Evolutionary conservation across 2,888 invertebrate species (phyloP), one percentile per base, ranked within the genome.

Genomic region (Argyra leucocephala): DNA sequence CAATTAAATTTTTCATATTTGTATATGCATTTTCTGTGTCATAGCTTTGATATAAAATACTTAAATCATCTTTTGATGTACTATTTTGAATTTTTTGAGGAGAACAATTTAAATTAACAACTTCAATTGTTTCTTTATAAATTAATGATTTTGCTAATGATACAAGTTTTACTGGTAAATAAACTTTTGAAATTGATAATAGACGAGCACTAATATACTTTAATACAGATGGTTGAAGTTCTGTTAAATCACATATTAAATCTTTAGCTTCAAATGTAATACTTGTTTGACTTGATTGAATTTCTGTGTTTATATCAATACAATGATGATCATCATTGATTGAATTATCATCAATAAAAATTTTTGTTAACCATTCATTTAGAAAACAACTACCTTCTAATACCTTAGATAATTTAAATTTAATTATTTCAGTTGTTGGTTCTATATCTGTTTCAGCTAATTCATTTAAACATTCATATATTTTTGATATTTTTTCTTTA

Each of bases 361-460:
- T 83, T 71, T 87, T 86, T 69, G 88, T 81, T 80, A 94, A 93
- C 83, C 90, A 87, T 74, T 92, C 89, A 70, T 86, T 83, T 7
- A 96, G 83, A 60, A 90, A 83, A 22, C 87, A 85, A 78, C 91
- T 89, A 9, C 91, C 90, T 69, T 90, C 89, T 48, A 96, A 81
- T 69, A 93, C 83, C 0, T 93, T 91, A 67, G 89, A 77, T 67
- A 96, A 86, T 62, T 85, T 82, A 18, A 83, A 77, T 74, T 88
- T 87, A 66, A 93, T 84, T 69, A 85, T 86, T 48, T 86, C 85
- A 70, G 87, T 82, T 12, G 83, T 84, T 6, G 85, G 78, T 71
- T 83, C 80, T 48, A 48, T 3, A 2, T 81, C 77, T 69, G 83
- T 81, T 58, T 84, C 82, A 1, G 84, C 79, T 64, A 88, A 75